A percentile compares a stretch with the other conserved stretches of the same genome.
Evolutionary conservation across 2,113 vertebrate genomes (phyloP).

Genomic region (Turnix velox): DNA sequence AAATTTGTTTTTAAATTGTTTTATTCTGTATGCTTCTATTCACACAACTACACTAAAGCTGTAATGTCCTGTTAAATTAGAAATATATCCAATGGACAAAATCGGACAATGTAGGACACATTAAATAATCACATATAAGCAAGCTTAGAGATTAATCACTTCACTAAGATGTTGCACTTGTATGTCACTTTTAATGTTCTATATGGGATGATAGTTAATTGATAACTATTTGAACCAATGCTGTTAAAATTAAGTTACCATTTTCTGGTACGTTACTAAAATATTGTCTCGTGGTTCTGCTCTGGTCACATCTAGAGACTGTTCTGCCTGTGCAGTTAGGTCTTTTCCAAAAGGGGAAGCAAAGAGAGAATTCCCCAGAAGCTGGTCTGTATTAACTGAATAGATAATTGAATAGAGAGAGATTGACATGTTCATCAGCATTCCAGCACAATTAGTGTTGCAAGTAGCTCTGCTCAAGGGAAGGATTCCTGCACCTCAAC

Average conservation of each 20-base stretch:
- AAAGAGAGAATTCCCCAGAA: not conserved
- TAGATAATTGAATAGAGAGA: not conserved
- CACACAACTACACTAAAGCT: not conserved
- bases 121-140: not conserved
- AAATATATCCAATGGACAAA: not conserved
- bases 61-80: slow-evolving; percentile 32
- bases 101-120: not conserved
- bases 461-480: not conserved
- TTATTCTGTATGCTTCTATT: slow-evolving; percentile 28
- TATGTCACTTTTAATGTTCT: not conserved
- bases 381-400: not conserved
- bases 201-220: not conserved
- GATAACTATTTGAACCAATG: not conserved
- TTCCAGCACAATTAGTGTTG: not conserved
- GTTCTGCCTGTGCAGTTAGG: not conserved
- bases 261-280: not conserved
- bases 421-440: not conserved
- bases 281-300: not conserved
- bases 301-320: not conserved
- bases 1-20: slow-evolving; percentile 20
- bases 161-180: not conserved
- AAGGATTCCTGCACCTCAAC: not conserved
- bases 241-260: not conserved
- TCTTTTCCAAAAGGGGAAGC: not conserved
- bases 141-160: not conserved